Evolutionary conservation across 2,888 invertebrate species (phyloP), one percentile per base, ranked within the genome.

Genomic region (Venustoraphidia nigricollis): DNA sequence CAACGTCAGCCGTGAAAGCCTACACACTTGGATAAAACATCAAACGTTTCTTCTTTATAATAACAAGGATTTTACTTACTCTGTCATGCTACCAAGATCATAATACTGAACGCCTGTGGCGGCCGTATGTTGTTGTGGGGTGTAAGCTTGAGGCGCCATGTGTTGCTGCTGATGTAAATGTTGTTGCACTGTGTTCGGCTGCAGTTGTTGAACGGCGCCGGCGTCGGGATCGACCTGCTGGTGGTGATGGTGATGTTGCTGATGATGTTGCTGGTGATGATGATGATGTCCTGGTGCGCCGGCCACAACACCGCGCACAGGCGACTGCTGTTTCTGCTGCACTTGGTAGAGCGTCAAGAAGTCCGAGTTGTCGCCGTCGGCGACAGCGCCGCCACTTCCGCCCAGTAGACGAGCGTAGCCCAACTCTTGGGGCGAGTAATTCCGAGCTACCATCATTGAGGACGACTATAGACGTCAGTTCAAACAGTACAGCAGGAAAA

Each of bases 71-170:
- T 6, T 11, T 44, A 64, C 66, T 66, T 59, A 66, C 66, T 66
- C 63, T 49, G 62, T 58, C 54, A 63, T 60, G 53, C 57, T 62
- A n/a, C 63, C 58, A 36, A 65, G 51, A 51, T 66, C 64, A 56
- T 64, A 67, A 52, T 64, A 66, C 13, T 44, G 44, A 9, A 44
- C 13, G 13, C 40, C 40, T 2, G 14, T 14, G 14, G 40, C 40
- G 13, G 40, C 11, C 40, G 40, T 14, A 39, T 39, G 40, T 3
- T 39, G 40, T 10, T 11, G 40, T 8, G 40, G 40, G 2, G 40
- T 9, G 10, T 39, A 39, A n/a, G 40, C 40, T 10, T 39, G 40
- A 9, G 40, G 40, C 40, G 40, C 40, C 40, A 39, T 39, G 10
- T 11, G 40, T 14, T 39, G 40, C 2, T 14, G n/a, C 10, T 10